Evolutionary conservation across 92 coral and sea anemone species (phyloP).

Genomic region (Galaxea fascicularis): DNA sequence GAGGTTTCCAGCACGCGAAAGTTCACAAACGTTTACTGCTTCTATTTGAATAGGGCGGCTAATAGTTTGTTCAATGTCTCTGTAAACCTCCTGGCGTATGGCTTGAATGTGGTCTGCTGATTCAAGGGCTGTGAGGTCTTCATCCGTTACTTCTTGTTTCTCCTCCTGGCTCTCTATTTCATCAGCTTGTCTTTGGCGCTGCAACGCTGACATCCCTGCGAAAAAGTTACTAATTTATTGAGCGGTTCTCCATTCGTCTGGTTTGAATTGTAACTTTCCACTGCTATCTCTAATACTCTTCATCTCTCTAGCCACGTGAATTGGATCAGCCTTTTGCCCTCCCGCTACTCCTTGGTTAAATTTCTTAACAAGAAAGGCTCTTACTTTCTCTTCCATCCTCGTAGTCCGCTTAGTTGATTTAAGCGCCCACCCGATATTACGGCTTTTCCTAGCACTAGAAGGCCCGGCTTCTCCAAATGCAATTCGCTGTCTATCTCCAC

Average conservation of each 20-base stretch:
- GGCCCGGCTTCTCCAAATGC: constrained; percentile 35
- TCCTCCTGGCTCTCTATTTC: constrained; percentile 43
- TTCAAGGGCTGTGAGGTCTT: constrained; percentile 49
- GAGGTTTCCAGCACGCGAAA: constrained; percentile 45
- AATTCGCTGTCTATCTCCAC: constrained; percentile 21
- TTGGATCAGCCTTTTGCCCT: constrained; percentile 52
- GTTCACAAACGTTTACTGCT: constrained; percentile 45
- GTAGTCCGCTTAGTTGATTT: constrained; percentile 31
- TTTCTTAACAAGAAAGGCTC: constrained; percentile 45
- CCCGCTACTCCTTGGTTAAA: constrained; percentile 29
- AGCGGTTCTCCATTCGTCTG: constrained; percentile 57
- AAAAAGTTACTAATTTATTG: constrained; percentile 54
- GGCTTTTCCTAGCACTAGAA: neutral
- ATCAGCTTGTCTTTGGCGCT: constrained; percentile 46
- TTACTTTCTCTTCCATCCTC: constrained; percentile 44
- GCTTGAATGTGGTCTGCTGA: constrained; percentile 30
- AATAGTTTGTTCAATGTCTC: constrained; percentile 31
- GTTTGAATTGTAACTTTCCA: constrained; percentile 48
- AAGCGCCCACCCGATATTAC: constrained; percentile 53
- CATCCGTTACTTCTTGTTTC: constrained; percentile 27
- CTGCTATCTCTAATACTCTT: constrained; percentile 24
- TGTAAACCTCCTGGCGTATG: constrained; percentile 40
- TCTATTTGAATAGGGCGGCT: constrained; percentile 34
- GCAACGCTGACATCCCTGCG: constrained; percentile 22
- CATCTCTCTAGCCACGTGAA: constrained; percentile 49